Base-by-base conservation (phyloP, 2,113 vertebrate genomes). In the Anser brachyrhynchus region DNA sequence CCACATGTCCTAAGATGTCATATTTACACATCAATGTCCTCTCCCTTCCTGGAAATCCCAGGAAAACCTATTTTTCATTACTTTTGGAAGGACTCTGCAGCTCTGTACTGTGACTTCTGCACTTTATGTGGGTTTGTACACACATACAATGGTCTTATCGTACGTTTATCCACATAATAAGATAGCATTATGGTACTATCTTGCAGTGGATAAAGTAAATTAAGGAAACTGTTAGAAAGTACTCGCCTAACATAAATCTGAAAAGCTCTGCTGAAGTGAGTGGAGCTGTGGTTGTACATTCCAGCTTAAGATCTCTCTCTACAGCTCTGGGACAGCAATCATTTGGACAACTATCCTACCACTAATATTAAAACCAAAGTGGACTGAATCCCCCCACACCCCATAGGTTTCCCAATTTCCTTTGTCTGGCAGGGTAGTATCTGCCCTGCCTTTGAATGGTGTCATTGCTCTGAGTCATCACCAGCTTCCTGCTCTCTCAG, bases 171-270 rank as follows among this genome's bases (percentile, higher is more conserved):
- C 61, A 16, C 62, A 1, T 2, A 11, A 28, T 9, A 37, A 5
- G 3, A 12, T 5, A 33, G 29, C 41, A 39, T 14, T 41, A 28
- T 1, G 13, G 10, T 28, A 7, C 3, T 13, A 0, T 16, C 44
- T 70, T 21, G 41, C n/a, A 51, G 69, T 2, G 21, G 10, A 43
- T 23, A 51, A 72, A 52, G 10, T 20, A 39, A 82, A 75, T 33
- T 1, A 39, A 66, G 19, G 25, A 77, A 66, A 35, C n/a, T 10
- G 3, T 21, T 49, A 13, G n/a, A 37, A 61, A 35, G 12, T 0
- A 2, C 25, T 44, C 8, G 4, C 18, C 55, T 26, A 10, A 37
- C 6, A 8, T 8, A 13, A 73, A 76, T 23, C 54, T 61, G 43
- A 44, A 94, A 59, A 58, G 66, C 33, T 75, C 22, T 31, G 39